Conservation (phyloP, 1,140 invertebrate species). For the Anastrepha ludens region DNA sequence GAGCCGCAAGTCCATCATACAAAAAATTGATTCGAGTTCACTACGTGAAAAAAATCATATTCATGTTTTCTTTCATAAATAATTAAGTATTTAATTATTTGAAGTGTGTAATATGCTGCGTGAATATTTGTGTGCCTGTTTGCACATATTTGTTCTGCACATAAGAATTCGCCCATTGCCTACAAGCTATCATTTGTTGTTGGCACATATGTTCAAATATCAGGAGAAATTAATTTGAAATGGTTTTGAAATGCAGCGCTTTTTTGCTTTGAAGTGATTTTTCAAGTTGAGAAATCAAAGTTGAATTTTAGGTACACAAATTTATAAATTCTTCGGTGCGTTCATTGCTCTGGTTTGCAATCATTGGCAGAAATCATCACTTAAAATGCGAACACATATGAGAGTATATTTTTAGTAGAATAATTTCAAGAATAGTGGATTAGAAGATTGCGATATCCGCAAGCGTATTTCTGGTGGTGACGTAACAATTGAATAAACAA, state of each 20-base stretch:
- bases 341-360: neutral
- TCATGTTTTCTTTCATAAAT: neutral
- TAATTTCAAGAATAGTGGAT: too few relatives aligned
- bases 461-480: too few relatives aligned
- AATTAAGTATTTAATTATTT: slow-evolving; percentile 37
- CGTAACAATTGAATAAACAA: too few relatives aligned
- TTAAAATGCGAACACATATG: too few relatives aligned
- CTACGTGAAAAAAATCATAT: neutral
- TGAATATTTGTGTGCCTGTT: neutral
- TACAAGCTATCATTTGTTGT: neutral
- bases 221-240: neutral
- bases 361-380: neutral
- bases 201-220: slow-evolving; percentile 35
- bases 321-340: neutral
- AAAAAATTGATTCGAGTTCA: neutral
- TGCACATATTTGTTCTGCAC: neutral
- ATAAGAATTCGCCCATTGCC: neutral
- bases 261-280: slow-evolving; percentile 23
- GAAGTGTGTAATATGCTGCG: slow-evolving; percentile 31
- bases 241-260: neutral
- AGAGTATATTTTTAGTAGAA: too few relatives aligned
- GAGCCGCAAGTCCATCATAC: neutral
- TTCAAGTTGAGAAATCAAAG: slow-evolving; percentile 17
- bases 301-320: neutral
- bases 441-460: too few relatives aligned